Evolutionary conservation across 2,888 invertebrate genomes (phyloP).

Genomic region (Theristus sp.): DNA sequence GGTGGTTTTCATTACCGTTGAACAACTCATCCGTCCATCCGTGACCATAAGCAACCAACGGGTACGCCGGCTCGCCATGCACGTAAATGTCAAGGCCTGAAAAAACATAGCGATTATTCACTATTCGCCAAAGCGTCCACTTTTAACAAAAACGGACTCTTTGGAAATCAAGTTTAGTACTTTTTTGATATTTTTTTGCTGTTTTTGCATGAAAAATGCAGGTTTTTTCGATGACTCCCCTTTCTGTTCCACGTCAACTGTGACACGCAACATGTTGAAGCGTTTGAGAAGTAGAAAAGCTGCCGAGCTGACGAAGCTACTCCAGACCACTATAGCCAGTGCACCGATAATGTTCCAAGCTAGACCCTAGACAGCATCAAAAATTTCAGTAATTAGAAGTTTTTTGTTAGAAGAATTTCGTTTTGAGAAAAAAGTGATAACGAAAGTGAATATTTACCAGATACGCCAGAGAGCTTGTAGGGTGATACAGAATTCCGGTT

Average conservation of each 20-base stretch:
- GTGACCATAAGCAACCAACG: conserved; percentile 28
- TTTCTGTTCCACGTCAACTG: conserved; percentile 22
- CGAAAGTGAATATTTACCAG: too few species aligned
- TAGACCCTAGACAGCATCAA: conserved; percentile 26
- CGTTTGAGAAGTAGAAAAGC: conserved; percentile 30
- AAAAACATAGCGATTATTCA: too few species aligned
- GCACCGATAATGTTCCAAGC: conserved; percentile 31
- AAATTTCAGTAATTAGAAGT: not conserved
- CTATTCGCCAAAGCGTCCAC: too few species aligned
- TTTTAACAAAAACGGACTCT: too few species aligned
- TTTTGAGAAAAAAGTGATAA: too few species aligned
- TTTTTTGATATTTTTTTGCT: conserved; percentile 7
- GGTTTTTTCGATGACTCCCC: too few species aligned
- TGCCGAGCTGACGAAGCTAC: conserved; percentile 21
- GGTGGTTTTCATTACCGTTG: too few species aligned
- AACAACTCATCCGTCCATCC: conserved; percentile 13
- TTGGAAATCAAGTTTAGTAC: not conserved
- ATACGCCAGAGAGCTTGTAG: not conserved
- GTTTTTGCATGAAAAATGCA: too few species aligned
- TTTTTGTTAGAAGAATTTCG: not conserved
- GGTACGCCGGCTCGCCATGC: conserved; percentile 37
- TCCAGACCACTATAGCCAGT: conserved; percentile 30
- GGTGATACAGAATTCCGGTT: not conserved
- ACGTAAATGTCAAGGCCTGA: conserved; percentile 35
- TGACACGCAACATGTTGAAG: conserved; percentile 17